A percentile compares a stretch with the other conserved stretches of the same genome.
These are phyloP conservation scores for Lasioglossum zephyrum DNA, from an alignment of 2,888 invertebrate genomes.

Conservation along the genomic window DNA sequence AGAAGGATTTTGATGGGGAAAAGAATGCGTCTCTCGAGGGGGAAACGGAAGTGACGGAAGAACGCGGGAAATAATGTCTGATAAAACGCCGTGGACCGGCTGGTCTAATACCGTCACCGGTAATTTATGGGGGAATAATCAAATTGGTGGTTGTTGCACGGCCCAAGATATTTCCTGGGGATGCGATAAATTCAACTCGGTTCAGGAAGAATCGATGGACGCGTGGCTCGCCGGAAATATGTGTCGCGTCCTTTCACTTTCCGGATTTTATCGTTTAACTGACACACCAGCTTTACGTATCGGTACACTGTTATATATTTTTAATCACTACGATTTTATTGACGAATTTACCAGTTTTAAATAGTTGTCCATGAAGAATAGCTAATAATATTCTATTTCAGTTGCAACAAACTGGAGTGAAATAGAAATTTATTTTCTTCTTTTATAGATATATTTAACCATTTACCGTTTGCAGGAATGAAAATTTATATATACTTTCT, in stretches of 20 bases:
- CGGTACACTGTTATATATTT: too few relatives aligned
- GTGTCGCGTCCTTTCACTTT: not conserved
- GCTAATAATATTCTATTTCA: too few relatives aligned
- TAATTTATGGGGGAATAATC: slow-evolving; percentile 5
- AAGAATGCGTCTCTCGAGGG: slow-evolving; percentile 21
- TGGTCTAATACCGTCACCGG: slow-evolving; percentile 9
- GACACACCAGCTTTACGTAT: not conserved
- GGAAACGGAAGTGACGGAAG: not conserved
- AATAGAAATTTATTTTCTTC: too few relatives aligned
- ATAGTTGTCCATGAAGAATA: not conserved
- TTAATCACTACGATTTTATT: too few relatives aligned
- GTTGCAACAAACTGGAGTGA: too few relatives aligned
- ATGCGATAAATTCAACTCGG: not conserved
- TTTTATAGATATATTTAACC: too few relatives aligned
- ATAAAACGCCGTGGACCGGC: slow-evolving; percentile 25
- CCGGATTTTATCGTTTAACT: not conserved
- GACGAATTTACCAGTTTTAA: not conserved
- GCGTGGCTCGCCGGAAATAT: not conserved
- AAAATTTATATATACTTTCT: too few relatives aligned
- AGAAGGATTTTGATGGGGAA: slow-evolving; percentile 17
- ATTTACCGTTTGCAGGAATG: too few relatives aligned
- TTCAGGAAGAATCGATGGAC: not conserved
- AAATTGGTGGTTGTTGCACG: not conserved
- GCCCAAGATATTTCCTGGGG: not conserved
- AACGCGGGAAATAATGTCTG: slow-evolving; percentile 24